phyloP scores from a whole-genome alignment of 2,113 vertebrate genomes.

The Tupaia tana region DNA sequence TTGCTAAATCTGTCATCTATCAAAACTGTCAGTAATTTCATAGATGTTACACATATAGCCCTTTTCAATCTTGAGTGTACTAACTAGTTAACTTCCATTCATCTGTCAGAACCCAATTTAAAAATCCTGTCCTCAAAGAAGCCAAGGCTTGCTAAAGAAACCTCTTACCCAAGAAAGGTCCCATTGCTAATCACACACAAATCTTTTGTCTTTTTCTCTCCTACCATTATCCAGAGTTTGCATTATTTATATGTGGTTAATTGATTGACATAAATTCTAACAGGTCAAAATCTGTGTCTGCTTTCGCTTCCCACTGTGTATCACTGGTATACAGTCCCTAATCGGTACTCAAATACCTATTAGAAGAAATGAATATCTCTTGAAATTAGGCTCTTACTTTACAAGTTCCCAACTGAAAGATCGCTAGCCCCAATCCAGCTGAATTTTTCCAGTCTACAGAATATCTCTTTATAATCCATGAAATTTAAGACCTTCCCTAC shows the following conservation, averaged over 20 bases:
- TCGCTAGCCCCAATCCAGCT: neutral
- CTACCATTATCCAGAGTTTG: neutral
- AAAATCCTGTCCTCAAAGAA: constrained; percentile 44
- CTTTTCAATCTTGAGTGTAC: neutral
- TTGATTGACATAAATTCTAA: constrained; percentile 20
- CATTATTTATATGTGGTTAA: constrained; percentile 51
- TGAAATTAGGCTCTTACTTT: constrained; percentile 22
- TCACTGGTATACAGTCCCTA: neutral
- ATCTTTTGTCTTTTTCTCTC: neutral
- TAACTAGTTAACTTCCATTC: constrained; percentile 17
- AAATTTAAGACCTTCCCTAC: constrained; percentile 3
- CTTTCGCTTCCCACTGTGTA: constrained; percentile 22
- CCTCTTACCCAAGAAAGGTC: neutral
- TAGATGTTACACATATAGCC: neutral
- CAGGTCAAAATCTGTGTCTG: neutral
- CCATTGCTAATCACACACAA: neutral
- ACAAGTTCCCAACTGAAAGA: neutral
- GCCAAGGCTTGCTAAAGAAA: neutral
- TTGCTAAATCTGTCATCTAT: neutral
- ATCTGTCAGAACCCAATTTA: constrained; percentile 35
- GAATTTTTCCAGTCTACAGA: constrained; percentile 29
- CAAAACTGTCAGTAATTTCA: neutral
- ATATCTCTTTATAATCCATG: neutral
- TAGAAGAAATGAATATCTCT: constrained; percentile 30
- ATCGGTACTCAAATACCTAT: constrained; percentile 9